Percentiles rank a stretch among this genome's conserved stretches.
phyloP scores from a whole-genome alignment of 2,113 vertebrate genomes.

The Sphyrna mokarran region DNA sequence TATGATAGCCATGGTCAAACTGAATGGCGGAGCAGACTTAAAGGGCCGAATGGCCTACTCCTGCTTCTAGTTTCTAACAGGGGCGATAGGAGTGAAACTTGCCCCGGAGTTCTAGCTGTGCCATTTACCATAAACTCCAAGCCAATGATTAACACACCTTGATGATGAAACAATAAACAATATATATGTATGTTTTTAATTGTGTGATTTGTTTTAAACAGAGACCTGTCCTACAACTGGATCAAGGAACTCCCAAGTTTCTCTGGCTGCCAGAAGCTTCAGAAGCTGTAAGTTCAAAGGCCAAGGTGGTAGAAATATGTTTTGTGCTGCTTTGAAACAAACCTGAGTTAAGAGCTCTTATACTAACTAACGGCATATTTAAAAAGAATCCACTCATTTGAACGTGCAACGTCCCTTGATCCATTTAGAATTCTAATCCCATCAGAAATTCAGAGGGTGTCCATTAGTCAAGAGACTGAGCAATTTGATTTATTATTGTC shows the following conservation, averaged over 20 bases:
- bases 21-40: no score
- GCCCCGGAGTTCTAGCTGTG: neutral
- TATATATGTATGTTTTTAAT: neutral
- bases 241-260: conserved; percentile 78
- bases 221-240: conserved; percentile 84
- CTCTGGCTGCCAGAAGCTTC: conserved; percentile 72
- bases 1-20: no score
- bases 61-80: no score
- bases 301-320: neutral
- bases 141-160: neutral
- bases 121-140: neutral
- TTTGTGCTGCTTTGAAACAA: neutral
- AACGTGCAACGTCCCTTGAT: no score
- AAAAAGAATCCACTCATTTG: neutral
- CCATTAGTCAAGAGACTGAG: neutral
- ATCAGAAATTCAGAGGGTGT: neutral
- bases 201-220: conserved; percentile 45
- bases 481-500: no score
- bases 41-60: no score
- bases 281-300: conserved; percentile 71
- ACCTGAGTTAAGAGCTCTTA: neutral
- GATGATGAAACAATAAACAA: neutral
- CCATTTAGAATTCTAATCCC: neutral
- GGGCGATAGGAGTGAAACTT: neutral
- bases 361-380: neutral